phyloP scores from a whole-genome alignment of 2,888 invertebrate genomes.

The Dorcus parallelipipedus region DNA sequence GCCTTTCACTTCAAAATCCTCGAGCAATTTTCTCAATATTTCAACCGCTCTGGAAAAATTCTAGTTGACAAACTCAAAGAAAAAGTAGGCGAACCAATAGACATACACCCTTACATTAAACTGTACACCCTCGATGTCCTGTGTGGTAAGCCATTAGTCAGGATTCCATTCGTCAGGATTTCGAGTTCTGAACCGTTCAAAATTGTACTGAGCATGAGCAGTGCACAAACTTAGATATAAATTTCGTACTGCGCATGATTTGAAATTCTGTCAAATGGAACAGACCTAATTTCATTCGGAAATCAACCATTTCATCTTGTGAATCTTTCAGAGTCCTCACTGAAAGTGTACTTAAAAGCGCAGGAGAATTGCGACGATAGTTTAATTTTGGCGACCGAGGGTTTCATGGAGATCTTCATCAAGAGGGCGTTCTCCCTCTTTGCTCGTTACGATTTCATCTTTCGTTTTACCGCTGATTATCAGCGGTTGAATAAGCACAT shows the following conservation, averaged over 20 bases:
- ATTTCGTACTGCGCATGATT: no score
- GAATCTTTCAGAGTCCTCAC: slow-evolving; percentile 22
- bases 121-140: slow-evolving; percentile 48
- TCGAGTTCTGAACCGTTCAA: no score
- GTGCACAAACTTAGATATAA: no score
- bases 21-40: slow-evolving; percentile 44
- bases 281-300: neutral
- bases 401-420: slow-evolving; percentile 25
- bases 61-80: slow-evolving; percentile 38
- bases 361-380: slow-evolving; percentile 19
- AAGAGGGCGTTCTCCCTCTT: slow-evolving; percentile 24
- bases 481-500: slow-evolving; percentile 17
- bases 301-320: neutral
- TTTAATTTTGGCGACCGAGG: slow-evolving; percentile 21
- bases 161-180: no score
- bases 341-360: slow-evolving; percentile 23
- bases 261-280: no score
- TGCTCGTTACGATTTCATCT: slow-evolving; percentile 23
- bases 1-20: slow-evolving; percentile 50
- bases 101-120: slow-evolving; percentile 48
- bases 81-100: slow-evolving; percentile 30
- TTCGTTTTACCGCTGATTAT: slow-evolving; percentile 22
- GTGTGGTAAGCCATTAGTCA: slow-evolving; percentile 34
- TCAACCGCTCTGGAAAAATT: slow-evolving; percentile 47
- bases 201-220: no score